These are phyloP conservation scores for Amblyjoppa fuscipennis DNA, from an alignment of 2,888 invertebrate species.

Conservation along the genomic window DNA sequence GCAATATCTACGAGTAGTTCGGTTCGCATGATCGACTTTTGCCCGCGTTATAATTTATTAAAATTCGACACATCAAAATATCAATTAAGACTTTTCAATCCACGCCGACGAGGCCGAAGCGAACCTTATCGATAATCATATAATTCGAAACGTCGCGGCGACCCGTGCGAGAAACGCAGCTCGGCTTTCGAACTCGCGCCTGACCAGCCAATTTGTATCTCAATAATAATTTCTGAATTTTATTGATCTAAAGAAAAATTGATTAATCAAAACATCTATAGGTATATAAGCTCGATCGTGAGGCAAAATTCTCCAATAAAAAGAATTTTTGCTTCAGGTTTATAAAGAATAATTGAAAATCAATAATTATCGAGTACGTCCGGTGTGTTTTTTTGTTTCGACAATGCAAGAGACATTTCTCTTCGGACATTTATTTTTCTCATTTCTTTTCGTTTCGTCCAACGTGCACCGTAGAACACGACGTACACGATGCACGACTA, in stretches of 20 bases:
- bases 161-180: not conserved
- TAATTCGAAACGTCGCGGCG: conserved; percentile 39
- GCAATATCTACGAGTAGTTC: not conserved
- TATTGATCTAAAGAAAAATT: not conserved
- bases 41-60: conserved; percentile 33
- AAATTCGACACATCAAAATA: conserved; percentile 62
- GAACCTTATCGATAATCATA: conserved; percentile 58
- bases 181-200: not conserved
- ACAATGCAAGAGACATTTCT: not conserved
- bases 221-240: not conserved
- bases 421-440: conserved; percentile 4
- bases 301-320: not conserved
- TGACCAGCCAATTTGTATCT: conserved; percentile 8
- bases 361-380: not conserved
- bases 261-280: not conserved
- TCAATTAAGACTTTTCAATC: conserved; percentile 52
- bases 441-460: conserved; percentile 16
- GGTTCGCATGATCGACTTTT: not conserved
- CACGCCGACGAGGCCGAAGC: conserved; percentile 19
- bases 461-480: conserved; percentile 61
- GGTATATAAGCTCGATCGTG: not conserved
- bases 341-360: not conserved
- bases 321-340: not conserved
- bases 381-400: not conserved
- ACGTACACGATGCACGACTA: conserved; percentile 60